Evolutionary conservation across 2,113 vertebrate species (phyloP), one percentile per base, ranked within the genome.

Genomic region (Amphiprion percula): DNA sequence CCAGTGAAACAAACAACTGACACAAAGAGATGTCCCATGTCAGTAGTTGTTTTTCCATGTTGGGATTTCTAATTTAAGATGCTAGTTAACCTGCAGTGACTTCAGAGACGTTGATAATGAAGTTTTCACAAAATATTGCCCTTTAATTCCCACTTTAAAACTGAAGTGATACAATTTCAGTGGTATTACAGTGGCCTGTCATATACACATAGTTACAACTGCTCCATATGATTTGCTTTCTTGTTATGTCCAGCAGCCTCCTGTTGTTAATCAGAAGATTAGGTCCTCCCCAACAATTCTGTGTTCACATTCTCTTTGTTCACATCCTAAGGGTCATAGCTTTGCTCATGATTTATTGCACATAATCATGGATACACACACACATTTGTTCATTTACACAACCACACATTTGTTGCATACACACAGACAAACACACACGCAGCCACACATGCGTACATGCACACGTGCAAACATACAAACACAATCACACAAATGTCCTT

Each of bases 261-360:
- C 55, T 44, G 37, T 37, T 30, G 21, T 58, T 65, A 68, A 69
- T 62, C 55, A 74, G 61, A 80, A 58, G 30, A 72, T 54, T 15
- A 30, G 69, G n/a, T 77, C 75, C 37, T 53, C 10, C 41, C 41
- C 11, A 67, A 75, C 70, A 78, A 65, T 80, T 83, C 39, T 86
- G 52, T 70, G 49, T 89, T 82, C 84, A 92, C 88, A 88, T 88
- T 90, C 71, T 82, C 60, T 90, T 88, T 82, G 72, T 89, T 90
- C 84, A 87, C 90, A 91, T 87, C 83, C 74, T 72, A 26, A 56
- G 75, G 83, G 82, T 89, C 90, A 93, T 89, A 91, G 88, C 88
- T 91, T 90, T 88, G 74, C 69, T 79, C 77, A 46, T 28, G 33
- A 79, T 74, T 91, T 92, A 92, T 91, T 90, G 90, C 91, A 90